These are phyloP conservation scores for Phylloscopus whistleri DNA, from an alignment of 2,113 vertebrate species.

Conservation along the genomic window DNA sequence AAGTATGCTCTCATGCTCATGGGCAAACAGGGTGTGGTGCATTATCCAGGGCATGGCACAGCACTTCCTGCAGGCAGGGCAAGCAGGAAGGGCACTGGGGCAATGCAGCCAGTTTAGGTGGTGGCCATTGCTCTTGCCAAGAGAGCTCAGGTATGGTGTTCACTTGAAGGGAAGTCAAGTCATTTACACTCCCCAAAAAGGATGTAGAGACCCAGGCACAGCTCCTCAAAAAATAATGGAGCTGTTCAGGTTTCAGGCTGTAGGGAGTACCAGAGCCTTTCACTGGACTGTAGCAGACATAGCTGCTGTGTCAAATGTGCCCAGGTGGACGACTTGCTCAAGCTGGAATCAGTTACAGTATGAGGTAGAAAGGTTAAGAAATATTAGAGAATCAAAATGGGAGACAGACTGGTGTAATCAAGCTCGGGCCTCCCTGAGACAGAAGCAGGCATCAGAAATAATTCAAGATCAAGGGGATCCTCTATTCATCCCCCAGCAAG, in stretches of 20 bases:
- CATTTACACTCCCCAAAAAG: not conserved
- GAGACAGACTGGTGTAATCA: not conserved
- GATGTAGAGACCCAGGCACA: fast-evolving
- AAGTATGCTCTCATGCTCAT: not conserved
- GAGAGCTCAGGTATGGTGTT: not conserved
- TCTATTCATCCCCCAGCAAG: not conserved
- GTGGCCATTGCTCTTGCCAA: not conserved
- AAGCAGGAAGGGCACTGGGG: not conserved
- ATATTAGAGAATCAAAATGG: not conserved
- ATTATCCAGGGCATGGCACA: fast-evolving
- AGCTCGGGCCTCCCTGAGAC: not conserved
- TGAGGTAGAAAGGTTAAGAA: not conserved
- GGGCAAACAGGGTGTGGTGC: not conserved
- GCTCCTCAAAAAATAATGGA: not conserved
- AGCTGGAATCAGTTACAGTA: not conserved
- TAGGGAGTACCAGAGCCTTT: not conserved
- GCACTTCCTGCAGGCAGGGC: fast-evolving
- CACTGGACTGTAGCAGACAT: not conserved
- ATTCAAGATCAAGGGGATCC: not conserved
- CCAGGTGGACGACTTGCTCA: not conserved
- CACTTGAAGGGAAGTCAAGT: not conserved
- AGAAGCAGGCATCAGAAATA: not conserved
- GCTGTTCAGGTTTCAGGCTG: not conserved
- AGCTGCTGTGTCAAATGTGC: not conserved
- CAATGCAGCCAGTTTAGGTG: not conserved